phyloP scores from a whole-genome alignment of 2,888 invertebrate genomes.

The Dryocosmus kuriphilus region DNA sequence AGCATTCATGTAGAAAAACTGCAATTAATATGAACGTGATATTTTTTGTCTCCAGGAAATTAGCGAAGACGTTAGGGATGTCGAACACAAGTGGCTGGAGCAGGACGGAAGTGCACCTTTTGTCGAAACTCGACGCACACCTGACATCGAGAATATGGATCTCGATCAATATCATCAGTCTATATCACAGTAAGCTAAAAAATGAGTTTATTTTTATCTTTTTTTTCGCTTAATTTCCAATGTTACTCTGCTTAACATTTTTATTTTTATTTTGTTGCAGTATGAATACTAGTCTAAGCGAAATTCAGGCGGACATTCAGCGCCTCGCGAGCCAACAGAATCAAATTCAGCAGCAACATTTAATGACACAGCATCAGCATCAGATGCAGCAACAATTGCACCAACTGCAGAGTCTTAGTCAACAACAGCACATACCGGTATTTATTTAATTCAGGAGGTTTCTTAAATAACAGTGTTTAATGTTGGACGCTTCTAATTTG shows the following conservation, averaged over 20 bases:
- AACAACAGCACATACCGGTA: slow-evolving; percentile 75
- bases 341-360: slow-evolving; percentile 84
- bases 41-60: slow-evolving; percentile 78
- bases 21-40: not conserved
- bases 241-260: slow-evolving; percentile 11
- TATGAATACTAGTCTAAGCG: slow-evolving; percentile 95
- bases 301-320: slow-evolving; percentile 96
- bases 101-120: slow-evolving; percentile 80
- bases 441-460: no score
- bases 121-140: slow-evolving; percentile 84
- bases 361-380: slow-evolving; percentile 80
- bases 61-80: slow-evolving; percentile 80
- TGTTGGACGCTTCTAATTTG: no score
- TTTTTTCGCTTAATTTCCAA: not conserved
- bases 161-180: slow-evolving; percentile 90
- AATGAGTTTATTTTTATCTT: not conserved
- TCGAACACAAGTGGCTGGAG: slow-evolving; percentile 85
- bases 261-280: slow-evolving; percentile 77
- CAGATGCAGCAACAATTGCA: slow-evolving; percentile 81
- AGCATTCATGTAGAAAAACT: not conserved
- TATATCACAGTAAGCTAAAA: slow-evolving; percentile 85
- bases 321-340: slow-evolving; percentile 90
- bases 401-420: slow-evolving; percentile 78
- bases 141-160: slow-evolving; percentile 89
- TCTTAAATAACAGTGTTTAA: no score